phyloP scores from a whole-genome alignment of 2,888 invertebrate species.

The Zygothrica quintamaculata region DNA sequence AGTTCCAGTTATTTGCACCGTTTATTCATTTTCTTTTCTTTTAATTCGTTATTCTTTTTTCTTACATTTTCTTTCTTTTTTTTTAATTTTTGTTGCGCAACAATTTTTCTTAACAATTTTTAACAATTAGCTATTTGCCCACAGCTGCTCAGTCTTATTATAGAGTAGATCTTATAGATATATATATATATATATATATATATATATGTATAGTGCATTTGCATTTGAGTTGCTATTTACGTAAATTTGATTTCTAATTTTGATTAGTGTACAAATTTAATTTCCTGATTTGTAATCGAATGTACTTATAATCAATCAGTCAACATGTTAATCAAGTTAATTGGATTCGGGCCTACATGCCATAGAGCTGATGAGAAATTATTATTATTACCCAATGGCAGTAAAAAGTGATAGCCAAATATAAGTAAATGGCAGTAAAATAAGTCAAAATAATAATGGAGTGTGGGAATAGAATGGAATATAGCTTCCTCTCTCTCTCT shows the following conservation, averaged over 20 bases:
- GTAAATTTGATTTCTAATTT: slow-evolving; percentile 1
- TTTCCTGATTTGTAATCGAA: too few species aligned
- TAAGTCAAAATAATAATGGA: too few species aligned
- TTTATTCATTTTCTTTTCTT: slow-evolving; percentile 29
- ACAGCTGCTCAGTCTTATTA: background rate
- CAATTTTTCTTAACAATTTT: slow-evolving; percentile 35
- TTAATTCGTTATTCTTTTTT: slow-evolving; percentile 17
- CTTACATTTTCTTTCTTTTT: slow-evolving; percentile 24
- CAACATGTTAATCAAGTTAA: too few species aligned
- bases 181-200: background rate
- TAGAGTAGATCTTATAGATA: background rate
- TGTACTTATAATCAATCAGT: too few species aligned
- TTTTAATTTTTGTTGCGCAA: slow-evolving; percentile 23
- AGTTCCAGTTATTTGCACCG: slow-evolving; percentile 41
- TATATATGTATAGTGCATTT: slow-evolving; percentile 5
- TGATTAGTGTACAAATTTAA: background rate
- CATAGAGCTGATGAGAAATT: too few species aligned
- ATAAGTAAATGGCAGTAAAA: too few species aligned
- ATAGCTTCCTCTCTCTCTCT: too few species aligned
- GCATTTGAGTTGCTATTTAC: slow-evolving; percentile 3
- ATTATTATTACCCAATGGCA: background rate
- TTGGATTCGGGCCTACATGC: too few species aligned
- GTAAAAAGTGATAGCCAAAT: background rate
- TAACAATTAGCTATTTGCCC: slow-evolving; percentile 35
- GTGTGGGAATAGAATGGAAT: too few species aligned